These are phyloP conservation scores for Calliphora vicina DNA, from an alignment of 1,140 invertebrate species.

Conservation along the genomic window DNA sequence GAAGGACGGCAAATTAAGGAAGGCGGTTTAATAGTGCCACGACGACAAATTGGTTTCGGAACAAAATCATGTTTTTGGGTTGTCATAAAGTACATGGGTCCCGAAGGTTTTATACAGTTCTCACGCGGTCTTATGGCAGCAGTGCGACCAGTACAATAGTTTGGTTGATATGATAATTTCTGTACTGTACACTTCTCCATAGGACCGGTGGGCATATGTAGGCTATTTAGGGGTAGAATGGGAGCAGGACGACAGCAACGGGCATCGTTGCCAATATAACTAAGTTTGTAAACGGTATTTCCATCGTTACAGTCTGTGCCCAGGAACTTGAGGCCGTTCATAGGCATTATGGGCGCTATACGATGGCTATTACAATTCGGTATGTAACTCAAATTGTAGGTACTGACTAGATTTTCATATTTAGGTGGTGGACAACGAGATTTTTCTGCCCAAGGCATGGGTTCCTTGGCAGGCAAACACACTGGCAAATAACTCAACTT, in stretches of 20 bases:
- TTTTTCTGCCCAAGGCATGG: conserved; percentile 65
- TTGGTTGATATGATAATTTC: conserved; percentile 68
- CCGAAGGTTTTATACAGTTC: conserved; percentile 64
- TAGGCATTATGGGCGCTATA: conserved; percentile 61
- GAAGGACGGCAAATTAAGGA: conserved; percentile 66
- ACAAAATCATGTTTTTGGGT: conserved; percentile 78
- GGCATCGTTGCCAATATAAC: conserved; percentile 66
- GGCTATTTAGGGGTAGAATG: conserved; percentile 64
- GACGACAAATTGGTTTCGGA: conserved; percentile 68
- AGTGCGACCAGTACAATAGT: conserved; percentile 62
- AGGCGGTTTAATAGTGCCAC: conserved; percentile 66
- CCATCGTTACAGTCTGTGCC: conserved; percentile 47
- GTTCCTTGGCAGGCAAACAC: conserved; percentile 64
- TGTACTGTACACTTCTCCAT: conserved; percentile 65
- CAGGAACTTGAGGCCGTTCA: conserved; percentile 47
- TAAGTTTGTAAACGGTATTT: conserved; percentile 66
- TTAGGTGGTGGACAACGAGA: conserved; percentile 53
- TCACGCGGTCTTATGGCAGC: conserved; percentile 58
- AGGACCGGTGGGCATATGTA: conserved; percentile 56
- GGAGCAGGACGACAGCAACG: conserved; percentile 53
- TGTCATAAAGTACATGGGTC: conserved; percentile 75
- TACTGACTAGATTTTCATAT: conserved; percentile 56
- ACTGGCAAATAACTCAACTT: conserved; percentile 70
- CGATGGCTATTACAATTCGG: conserved; percentile 64
- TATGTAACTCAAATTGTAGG: conserved; percentile 63